These are phyloP conservation scores for Conops quadrifasciatus DNA, from an alignment of 2,888 invertebrate genomes.

Conservation along the genomic window DNA sequence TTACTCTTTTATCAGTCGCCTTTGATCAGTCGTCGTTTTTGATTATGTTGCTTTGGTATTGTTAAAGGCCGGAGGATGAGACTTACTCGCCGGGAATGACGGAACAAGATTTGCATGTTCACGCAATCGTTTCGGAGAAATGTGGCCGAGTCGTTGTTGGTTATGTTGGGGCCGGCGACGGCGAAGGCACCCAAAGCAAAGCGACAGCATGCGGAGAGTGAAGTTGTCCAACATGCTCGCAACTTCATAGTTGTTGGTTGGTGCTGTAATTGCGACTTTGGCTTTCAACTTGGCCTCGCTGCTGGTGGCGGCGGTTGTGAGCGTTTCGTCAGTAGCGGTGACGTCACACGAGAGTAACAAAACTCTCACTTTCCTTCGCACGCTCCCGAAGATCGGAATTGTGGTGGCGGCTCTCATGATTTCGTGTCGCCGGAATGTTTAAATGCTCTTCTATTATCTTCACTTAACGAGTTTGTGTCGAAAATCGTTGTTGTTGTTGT, in stretches of 20 bases:
- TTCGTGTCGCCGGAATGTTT: no score
- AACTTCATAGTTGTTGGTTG: background rate
- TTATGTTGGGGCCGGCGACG: background rate
- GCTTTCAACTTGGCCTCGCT: slow-evolving; percentile 9
- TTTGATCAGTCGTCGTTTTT: background rate
- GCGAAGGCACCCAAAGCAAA: background rate
- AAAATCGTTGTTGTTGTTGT: background rate
- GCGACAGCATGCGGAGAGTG: no score
- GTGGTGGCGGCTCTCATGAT: no score
- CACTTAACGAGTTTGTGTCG: no score
- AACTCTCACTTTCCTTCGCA: slow-evolving; percentile 8
- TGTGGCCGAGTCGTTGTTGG: slow-evolving; percentile 39
- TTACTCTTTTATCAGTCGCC: background rate
- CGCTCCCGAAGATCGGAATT: background rate
- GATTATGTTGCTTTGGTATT: background rate
- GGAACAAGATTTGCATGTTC: slow-evolving; percentile 40
- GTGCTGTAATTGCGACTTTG: background rate
- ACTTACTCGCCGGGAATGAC: slow-evolving; percentile 12
- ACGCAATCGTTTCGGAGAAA: slow-evolving; percentile 41
- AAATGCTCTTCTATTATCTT: no score
- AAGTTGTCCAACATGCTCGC: background rate
- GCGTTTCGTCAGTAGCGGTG: background rate
- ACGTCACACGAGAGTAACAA: background rate
- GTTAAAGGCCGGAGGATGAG: background rate
- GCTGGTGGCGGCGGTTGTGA: background rate